Base-by-base conservation (phyloP, 2,888 invertebrate species). In the Apotomis betuletana region DNA sequence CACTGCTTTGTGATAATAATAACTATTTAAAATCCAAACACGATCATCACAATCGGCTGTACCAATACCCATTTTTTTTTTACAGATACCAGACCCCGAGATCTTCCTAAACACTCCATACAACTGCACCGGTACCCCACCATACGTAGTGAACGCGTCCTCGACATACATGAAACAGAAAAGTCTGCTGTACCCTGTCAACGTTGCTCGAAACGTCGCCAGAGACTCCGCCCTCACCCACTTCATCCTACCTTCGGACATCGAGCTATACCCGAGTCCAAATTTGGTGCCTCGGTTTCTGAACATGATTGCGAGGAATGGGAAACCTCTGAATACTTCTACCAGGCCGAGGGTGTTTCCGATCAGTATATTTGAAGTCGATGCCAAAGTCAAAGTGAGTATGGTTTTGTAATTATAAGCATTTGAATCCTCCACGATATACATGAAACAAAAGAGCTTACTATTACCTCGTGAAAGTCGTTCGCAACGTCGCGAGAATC, bases 161-260 rank as follows among this genome's bases (percentile, higher is more conserved):
- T 94, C 95, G 74, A 95, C 97, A 81, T 97, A 97, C 88, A 97
- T 96, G 91, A 95, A 95, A 65, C 95, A 96, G 80, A 97, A 97
- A 86, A 96, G 96, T 81, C 93, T 98, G 9, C 89, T 97, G 36
- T 98, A 98, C 86, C 98, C 98, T 3, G 97, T 98, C 70, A 98
- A 98, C 87, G 97, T 98, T 9, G 98, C 97, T 0, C 94, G 98
- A 46, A 98, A 98, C 87, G 94, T 98, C n/a, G 98, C 98, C 0
- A 94, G 98, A 60, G 97, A 97, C 80, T 94, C 96, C 46, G 96
- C 97, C 0, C 94, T 96, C 59, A 98, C 98, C 0, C 96, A 97
- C 85, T 98, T 95, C 86, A 94, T 98, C 55, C 94, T 98, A 70
- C 96, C 97, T 41, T 97, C 97, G 67, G 98, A 98, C 86, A 97